Conservation (phyloP, 2,797 vertebrate genomes). For the Lindbergichthys nudifrons region DNA sequence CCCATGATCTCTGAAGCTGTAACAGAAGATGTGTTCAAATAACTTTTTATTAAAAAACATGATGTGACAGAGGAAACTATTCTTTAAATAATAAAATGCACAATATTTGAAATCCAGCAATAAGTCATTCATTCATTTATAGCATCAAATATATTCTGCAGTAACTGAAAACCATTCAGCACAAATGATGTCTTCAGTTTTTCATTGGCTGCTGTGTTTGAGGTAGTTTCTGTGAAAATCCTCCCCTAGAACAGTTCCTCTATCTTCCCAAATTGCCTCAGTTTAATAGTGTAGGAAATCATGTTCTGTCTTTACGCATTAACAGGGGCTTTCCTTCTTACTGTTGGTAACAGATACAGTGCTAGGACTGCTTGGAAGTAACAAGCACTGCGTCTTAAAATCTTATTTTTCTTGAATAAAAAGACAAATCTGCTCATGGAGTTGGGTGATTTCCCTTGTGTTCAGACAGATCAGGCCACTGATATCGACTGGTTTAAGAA, state of each 20-base stretch:
- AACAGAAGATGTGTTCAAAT: neutral
- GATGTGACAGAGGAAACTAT: neutral
- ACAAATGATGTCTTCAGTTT: conserved; percentile 1
- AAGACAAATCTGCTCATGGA: conserved; percentile 33
- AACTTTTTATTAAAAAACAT: neutral
- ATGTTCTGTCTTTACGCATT: conserved; percentile 23
- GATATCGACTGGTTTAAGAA: conserved; percentile 31
- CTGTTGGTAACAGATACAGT: conserved; percentile 24
- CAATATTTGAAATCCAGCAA: neutral
- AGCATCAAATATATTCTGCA: neutral
- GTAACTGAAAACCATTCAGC: neutral
- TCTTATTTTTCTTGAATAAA: conserved; percentile 31
- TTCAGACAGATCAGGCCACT: conserved; percentile 38
- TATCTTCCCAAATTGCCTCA: conserved; percentile 32
- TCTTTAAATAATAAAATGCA: neutral
- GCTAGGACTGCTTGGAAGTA: conserved; percentile 6
- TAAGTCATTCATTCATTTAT: neutral
- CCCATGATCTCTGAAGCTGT: neutral
- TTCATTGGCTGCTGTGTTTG: neutral
- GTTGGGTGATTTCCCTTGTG: conserved; percentile 45
- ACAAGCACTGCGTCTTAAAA: conserved; percentile 35
- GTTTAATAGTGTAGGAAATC: conserved; percentile 33
- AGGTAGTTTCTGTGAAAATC: too few species aligned
- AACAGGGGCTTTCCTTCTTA: conserved; percentile 24
- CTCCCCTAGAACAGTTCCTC: neutral